These are phyloP conservation scores for Chalcosyrphus nemorum DNA, from an alignment of 2,888 invertebrate species.

Conservation along the genomic window DNA sequence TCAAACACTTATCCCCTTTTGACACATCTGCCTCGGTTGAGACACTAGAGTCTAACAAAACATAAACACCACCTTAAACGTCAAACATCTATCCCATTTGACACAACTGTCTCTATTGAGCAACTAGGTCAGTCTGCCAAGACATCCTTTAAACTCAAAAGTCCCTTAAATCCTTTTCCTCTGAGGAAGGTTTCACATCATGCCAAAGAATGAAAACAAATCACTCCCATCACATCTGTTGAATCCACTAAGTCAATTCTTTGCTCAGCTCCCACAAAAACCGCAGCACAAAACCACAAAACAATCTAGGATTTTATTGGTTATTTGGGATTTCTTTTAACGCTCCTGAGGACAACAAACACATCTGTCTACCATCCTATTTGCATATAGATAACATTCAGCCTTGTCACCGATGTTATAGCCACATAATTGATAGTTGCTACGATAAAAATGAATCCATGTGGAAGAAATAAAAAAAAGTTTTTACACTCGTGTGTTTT, in stretches of 20 bases:
- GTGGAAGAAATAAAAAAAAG: not conserved
- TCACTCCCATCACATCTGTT: not conserved
- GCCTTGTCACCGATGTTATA: not conserved
- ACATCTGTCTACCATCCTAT: not conserved
- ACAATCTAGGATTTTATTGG: not conserved
- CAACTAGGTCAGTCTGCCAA: no score
- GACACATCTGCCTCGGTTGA: no score
- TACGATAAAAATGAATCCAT: not conserved
- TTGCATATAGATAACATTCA: not conserved
- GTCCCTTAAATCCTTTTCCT: no score
- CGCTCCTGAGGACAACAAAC: not conserved
- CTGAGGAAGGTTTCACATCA: no score
- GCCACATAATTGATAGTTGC: not conserved
- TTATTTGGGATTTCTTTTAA: not conserved
- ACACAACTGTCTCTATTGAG: no score
- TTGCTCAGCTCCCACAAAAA: no score
- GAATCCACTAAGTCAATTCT: not conserved
- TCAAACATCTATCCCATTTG: no score
- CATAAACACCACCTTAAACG: no score
- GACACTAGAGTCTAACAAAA: no score
- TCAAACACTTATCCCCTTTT: no score
- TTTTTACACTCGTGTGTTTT: not conserved
- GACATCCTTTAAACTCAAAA: no score
- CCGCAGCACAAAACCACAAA: not conserved
- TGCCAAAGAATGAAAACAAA: not conserved